Evolutionary conservation across 2,113 vertebrate genomes (phyloP).

Genomic region (Sphaerodactylus townsendi): DNA sequence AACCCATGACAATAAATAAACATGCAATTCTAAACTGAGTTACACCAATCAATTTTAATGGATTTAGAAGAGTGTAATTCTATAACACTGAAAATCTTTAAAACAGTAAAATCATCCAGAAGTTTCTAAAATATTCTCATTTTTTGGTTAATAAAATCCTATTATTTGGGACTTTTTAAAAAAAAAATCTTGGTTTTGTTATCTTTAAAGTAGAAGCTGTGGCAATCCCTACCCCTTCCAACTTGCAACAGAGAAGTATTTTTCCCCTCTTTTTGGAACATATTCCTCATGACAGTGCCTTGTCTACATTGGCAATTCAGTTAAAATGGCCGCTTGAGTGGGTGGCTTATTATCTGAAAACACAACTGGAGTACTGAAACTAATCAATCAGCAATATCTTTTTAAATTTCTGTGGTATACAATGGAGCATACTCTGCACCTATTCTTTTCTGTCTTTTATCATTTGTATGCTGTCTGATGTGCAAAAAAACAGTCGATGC

Average conservation of each 20-base stretch:
- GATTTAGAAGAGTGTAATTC: neutral
- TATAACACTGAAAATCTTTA: neutral
- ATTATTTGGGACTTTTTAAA: neutral
- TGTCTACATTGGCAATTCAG: conserved; percentile 6
- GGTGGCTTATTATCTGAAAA: neutral
- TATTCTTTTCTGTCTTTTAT: neutral
- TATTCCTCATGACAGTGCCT: neutral
- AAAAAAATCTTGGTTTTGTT: neutral
- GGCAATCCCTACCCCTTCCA: too few species aligned
- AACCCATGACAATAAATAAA: neutral
- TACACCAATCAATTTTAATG: too few species aligned
- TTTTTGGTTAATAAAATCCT: neutral
- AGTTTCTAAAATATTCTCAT: conserved; percentile 9
- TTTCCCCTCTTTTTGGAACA: conserved; percentile 15
- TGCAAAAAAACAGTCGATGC: neutral
- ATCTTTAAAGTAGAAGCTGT: conserved; percentile 3
- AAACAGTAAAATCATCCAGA: neutral
- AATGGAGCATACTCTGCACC: neutral
- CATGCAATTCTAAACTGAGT: neutral
- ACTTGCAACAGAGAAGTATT: conserved; percentile 19
- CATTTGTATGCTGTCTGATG: neutral
- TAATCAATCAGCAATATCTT: neutral
- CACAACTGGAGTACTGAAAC: neutral
- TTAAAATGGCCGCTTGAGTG: neutral
- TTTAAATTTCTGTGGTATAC: neutral